Evolutionary conservation across 2,797 vertebrate species (phyloP), one percentile per base, ranked within the genome.

Genomic region (Aplochiton taeniatus): DNA sequence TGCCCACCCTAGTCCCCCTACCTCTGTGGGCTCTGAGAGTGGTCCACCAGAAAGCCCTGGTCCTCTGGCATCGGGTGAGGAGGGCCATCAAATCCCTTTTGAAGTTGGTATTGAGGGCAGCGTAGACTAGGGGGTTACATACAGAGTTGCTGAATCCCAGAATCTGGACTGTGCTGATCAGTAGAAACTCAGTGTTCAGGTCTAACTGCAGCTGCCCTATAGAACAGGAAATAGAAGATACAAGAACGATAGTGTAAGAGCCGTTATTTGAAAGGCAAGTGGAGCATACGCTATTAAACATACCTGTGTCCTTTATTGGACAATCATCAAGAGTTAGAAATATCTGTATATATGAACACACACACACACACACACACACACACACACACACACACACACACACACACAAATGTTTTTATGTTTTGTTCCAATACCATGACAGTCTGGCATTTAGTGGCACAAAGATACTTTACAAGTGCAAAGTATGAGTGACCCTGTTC

Each of bases 91-190:
- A 46, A 64, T 78, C 76, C 49, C 66, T 81, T 59, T 84, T 84
- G 59, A 80, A 83, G 58, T 73, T 79, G 48, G 57, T 76, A 69
- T 77, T 84, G 60, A 84, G 82, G 55, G 80, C 80, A 0, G 69
- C 76, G 16, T 84, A 84, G 57, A 83, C 68, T 68, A 84, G 59
- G 4, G 82, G 82, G 48, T 84, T 84, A 43, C 82, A 84, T 9
- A 83, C 68, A 0, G 82, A 84, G 65, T 83, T 84, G 57, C 80
- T 81, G 74, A 84, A 84, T 58, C 82, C 82, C 45, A 84, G 61
- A 43, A 84, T 76, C 72, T 84, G 82, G 42, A 83, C 80, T 54
- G 75, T 52, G 16, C 74, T 79, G 20, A 80, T 53, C 51, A 83
- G 49, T 4, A 84, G 60, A 42, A 81, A 75, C 74, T 84, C 82